Evolutionary conservation across 2,797 vertebrate genomes (phyloP).

Genomic region (Sebastes vulpes): DNA sequence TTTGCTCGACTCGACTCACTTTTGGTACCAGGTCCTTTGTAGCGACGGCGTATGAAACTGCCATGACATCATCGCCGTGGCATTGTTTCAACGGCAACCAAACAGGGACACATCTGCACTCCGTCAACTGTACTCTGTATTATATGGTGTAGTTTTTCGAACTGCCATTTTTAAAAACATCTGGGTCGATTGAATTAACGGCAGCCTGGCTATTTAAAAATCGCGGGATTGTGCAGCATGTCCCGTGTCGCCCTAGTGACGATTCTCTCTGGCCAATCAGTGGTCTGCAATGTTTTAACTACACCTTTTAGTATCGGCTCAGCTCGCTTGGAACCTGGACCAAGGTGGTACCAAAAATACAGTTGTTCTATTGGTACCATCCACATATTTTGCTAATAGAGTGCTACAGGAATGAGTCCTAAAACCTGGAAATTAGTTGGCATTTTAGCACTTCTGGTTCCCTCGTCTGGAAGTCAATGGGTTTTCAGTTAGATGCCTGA

Average conservation of each 20-base stretch:
- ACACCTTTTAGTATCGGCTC: neutral
- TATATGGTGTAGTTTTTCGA: neutral
- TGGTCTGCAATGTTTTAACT: neutral
- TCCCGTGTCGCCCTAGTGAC: neutral
- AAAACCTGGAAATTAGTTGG: too few relatives aligned
- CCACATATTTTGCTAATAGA: neutral
- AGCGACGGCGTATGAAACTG: neutral
- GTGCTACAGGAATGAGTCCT: too few relatives aligned
- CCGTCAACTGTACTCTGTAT: neutral
- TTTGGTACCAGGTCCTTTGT: too few relatives aligned
- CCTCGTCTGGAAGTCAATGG: too few relatives aligned
- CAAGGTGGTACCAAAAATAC: rapidly evolving
- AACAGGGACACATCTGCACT: neutral
- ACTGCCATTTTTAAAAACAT: neutral
- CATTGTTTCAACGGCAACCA: neutral
- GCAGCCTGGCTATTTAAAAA: neutral
- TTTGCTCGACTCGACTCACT: too few relatives aligned
- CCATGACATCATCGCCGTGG: neutral
- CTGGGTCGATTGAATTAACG: neutral
- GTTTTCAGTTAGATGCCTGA: too few relatives aligned
- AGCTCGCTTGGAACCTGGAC: neutral
- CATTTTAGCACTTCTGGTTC: too few relatives aligned
- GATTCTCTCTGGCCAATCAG: neutral
- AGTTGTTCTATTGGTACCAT: neutral
- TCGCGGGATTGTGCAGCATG: neutral